Evolutionary conservation across 2,113 vertebrate genomes (phyloP), one percentile per base, ranked within the genome.

Genomic region (Burhinus oedicnemus): DNA sequence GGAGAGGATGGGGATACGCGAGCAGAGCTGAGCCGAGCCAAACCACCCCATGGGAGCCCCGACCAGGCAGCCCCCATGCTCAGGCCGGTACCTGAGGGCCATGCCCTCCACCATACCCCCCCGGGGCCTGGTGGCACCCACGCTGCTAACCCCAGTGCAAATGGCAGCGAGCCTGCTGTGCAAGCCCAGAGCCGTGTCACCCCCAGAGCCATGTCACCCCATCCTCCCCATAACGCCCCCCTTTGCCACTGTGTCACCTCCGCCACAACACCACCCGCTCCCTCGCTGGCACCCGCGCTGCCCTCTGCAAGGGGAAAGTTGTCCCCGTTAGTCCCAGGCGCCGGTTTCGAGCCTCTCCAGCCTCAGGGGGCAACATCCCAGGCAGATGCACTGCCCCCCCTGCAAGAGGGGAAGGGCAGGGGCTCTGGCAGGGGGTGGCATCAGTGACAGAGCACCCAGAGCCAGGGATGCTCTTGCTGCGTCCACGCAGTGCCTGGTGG

Each of bases 71-170:
- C 15, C 57, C 26, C 5, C 2, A 0, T 1, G 3, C 75, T 42
- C 40, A 85, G 55, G 69, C 15, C 7, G 1, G 49, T 51, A 6
- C 49, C 49, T 12, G 22, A 22, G n/a, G 20, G n/a, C 78, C 3
- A 0, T 38, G 86, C 14, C 74, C 38, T 18, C 12, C 0, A 6
- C 11, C 2, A 4, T 74, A 52, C 32, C 47, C 51, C 47, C 32
- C 29, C 13, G 0, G 1, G 42, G 45, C 27, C 0, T 0, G 45
- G 16, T 5, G 23, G n/a, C 32, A 18, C 21, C 3, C 29, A 5
- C 14, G 0, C 34, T 12, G 20, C 66, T 8, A 9, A 51, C 0
- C 44, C 86, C 77, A 11, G 47, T 18, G 29, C 42, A 26, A 44
- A 22, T 0, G 1, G 78, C 14, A 54, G 23, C 0, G 0, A 82